Evolutionary conservation across 2,888 invertebrate species (phyloP), one percentile per base, ranked within the genome.

Genomic region (Heteromurus nitidus): DNA sequence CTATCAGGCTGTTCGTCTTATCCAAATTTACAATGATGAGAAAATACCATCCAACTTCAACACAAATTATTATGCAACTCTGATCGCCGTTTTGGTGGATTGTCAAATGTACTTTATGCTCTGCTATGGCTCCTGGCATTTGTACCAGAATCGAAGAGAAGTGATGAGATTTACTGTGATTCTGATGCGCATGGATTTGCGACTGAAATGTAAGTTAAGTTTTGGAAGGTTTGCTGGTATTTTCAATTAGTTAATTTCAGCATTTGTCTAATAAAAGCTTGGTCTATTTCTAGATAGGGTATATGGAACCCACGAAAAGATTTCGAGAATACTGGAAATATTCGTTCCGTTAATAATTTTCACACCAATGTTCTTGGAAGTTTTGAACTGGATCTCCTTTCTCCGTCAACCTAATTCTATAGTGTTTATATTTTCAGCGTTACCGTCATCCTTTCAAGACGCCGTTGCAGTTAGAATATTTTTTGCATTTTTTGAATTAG

Each of bases 201-300:
- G 36, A 2, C 22, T 77, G 26, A 77, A 77, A 69, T 60, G 77
- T 77, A 36, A n/a, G 30, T 58, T 11, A 20, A 55, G 26, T 42
- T 31, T 1, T 65, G 16, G 53, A 70, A 36, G n/a, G 5, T 22
- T 7, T 28, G 3, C 24, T 22, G 1, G n/a, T 16, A 50, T 9
- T 50, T 50, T 7, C 50, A 9, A 18, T n/a, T 50, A n/a, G 3
- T 50, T 5, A 31, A 36, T n/a, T 1, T 18, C 11, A 31, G 18
- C 20, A 36, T 31, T n/a, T 9, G 30, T 64, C 36, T 62, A 28
- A 30, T 30, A 11, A 16, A 11, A 47, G 50, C 28, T 68, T 62
- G 13, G 3, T 24, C 18, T 30, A 28, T 24, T 47, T 64, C 0
- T 31, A 77, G 77, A 30, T 30, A 60, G 58, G 64, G 70, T 77